Percentiles rank a stretch among this genome's conserved stretches.
Evolutionary conservation across 2,888 invertebrate genomes (phyloP).

Genomic region (Drosophila lutescens): DNA sequence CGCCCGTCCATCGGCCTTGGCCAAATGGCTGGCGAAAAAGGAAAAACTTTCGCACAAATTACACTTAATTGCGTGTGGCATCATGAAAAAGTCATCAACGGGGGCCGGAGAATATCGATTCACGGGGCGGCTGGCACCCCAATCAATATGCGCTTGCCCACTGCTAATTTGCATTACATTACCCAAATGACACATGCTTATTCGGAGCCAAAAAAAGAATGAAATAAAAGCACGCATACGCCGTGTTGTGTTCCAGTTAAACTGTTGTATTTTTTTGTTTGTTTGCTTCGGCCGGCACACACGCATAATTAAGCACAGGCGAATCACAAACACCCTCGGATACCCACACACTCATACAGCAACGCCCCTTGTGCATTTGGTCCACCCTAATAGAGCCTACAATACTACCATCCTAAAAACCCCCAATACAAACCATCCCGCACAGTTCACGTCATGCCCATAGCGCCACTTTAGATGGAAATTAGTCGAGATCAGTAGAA

Average conservation of each 20-base stretch:
- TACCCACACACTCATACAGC: neutral
- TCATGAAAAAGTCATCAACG: conserved; percentile 43
- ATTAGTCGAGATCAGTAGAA: neutral
- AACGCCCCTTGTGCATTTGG: conserved; percentile 16
- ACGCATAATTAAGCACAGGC: conserved; percentile 66
- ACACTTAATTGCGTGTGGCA: conserved; percentile 59
- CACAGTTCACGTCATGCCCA: conserved; percentile 63
- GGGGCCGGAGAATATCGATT: conserved; percentile 57
- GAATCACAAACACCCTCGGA: conserved; percentile 34
- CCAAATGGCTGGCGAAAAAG: conserved; percentile 40
- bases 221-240: conserved; percentile 55
- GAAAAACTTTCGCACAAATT: conserved; percentile 47
- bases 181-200: conserved; percentile 60
- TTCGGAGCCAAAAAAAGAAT: conserved; percentile 18
- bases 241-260: conserved; percentile 37
- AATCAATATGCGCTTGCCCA: conserved; percentile 40
- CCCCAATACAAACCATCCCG: conserved; percentile 21
- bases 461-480: conserved; percentile 66
- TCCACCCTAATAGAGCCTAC: conserved; percentile 24
- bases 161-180: conserved; percentile 50
- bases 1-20: conserved; percentile 50
- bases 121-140: neutral
- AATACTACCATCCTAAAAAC: conserved; percentile 2
- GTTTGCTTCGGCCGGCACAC: conserved; percentile 24
- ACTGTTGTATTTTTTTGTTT: conserved; percentile 36